Base-by-base conservation (phyloP, 2,113 vertebrate genomes). In the Oncorhynchus kisutch region DNA sequence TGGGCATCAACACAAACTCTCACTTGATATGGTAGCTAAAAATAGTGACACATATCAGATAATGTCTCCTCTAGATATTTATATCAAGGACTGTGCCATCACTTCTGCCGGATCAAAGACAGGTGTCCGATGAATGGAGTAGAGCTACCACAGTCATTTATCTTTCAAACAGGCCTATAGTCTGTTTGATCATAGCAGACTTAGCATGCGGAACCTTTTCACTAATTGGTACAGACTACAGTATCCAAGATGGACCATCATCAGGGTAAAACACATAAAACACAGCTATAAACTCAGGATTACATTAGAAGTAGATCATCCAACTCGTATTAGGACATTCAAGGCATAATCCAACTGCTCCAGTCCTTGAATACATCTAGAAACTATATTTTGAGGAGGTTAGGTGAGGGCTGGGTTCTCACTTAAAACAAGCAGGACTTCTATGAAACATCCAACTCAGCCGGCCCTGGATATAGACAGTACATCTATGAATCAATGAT, bases 251-350 rank as follows among this genome's bases (percentile, higher is more conserved):
- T 67, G 14, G 70, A 81, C 16, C 25, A 60, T 54, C 49, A 27
- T 59, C 5, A 34, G 18, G 77, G 73, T 65, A 82, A 79, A 84
- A 13, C 24, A 76, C 67, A 1, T 39, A 59, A 68, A 75, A 78
- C 82, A 67, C 51, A 75, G 64, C 65, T 69, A 54, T 57, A 76
- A 81, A 69, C 45, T 24, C 39, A 20, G 71, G 71, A 57, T 78
- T 18, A 54, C 16, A 54, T 54, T 18, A 54, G 51, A 45, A 13
- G 64, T 29, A 29, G 65, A 31, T 16, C 16, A 67, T 16, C 65
- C 65, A 67, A 31, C 25, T 25, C 27, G 13, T 12, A 24, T 22
- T 7, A 25, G n/a, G 62, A 25, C 2, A 9, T 64, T 22, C 62
- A 64, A 45, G 9, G 12, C 51, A 54, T 16, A 54, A 68, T 34